Evolutionary conservation across 2,888 invertebrate species (phyloP).

Genomic region (Adelphocoris suturalis): DNA sequence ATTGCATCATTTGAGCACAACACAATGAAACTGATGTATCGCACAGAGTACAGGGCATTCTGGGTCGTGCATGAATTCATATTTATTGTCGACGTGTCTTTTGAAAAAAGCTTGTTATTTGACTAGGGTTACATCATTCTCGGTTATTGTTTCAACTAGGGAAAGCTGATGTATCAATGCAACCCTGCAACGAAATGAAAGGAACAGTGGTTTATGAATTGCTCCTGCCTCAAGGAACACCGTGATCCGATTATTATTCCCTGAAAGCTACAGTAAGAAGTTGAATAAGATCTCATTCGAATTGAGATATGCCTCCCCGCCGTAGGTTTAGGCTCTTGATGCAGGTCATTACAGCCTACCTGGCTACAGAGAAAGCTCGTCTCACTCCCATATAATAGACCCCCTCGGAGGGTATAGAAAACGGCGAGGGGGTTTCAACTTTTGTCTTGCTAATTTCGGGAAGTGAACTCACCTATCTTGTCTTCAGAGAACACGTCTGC

Average conservation of each 20-base stretch:
- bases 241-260: slow-evolving; percentile 27
- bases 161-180: background rate
- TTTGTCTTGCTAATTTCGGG: slow-evolving; percentile 42
- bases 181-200: background rate
- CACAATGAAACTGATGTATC: too few species aligned
- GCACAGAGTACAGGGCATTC: too few species aligned
- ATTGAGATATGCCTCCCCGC: background rate
- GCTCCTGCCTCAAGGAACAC: background rate
- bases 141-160: background rate
- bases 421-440: slow-evolving; percentile 16
- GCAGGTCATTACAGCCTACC: slow-evolving; percentile 19
- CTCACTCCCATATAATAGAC: background rate
- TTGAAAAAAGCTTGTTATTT: too few species aligned
- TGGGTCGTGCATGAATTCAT: too few species aligned
- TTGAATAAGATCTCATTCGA: slow-evolving; percentile 14
- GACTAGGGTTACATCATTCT: too few species aligned
- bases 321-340: slow-evolving; percentile 27
- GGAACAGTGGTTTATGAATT: background rate
- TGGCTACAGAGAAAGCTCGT: background rate
- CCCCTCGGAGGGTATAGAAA: background rate
- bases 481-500: background rate
- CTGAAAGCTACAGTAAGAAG: background rate
- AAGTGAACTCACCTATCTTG: slow-evolving; percentile 15
- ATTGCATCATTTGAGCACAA: too few species aligned
- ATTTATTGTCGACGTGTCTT: too few species aligned